Conservation (phyloP, 2,113 vertebrate genomes). For the Microcebus jonahi region DNA sequence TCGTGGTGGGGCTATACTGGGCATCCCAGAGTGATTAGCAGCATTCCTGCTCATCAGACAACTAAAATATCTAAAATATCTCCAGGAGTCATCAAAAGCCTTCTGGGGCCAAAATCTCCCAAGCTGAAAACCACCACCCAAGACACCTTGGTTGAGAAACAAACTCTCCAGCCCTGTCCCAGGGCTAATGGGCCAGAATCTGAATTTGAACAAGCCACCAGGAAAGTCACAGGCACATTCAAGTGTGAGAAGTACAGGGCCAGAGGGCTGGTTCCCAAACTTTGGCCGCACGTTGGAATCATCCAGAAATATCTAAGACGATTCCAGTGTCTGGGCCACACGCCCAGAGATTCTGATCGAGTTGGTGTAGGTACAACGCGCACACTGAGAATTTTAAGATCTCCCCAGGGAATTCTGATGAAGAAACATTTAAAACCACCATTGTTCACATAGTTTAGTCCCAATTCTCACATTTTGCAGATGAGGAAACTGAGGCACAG, state of each 20-base stretch:
- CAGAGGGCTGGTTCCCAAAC: neutral
- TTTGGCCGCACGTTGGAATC: rapidly evolving
- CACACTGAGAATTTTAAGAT: neutral
- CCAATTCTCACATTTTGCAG: neutral
- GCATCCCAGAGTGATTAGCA: neutral
- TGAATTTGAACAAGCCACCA: neutral
- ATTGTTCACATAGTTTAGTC: neutral
- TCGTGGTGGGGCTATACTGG: neutral
- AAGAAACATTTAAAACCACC: neutral
- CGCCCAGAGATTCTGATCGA: neutral
- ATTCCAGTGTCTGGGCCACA: neutral
- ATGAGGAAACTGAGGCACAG: neutral
- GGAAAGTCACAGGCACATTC: neutral
- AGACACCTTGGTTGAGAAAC: neutral
- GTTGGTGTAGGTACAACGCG: neutral
- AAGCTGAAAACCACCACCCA: neutral
- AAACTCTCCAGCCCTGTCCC: neutral
- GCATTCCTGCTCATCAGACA: neutral
- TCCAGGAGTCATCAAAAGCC: neutral
- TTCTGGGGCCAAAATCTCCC: no score
- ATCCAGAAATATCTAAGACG: neutral
- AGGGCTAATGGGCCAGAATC: neutral
- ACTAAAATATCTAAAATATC: neutral
- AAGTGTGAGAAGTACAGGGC: neutral
- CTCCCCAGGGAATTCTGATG: neutral